Percentiles rank a stretch among this genome's conserved stretches.
phyloP scores from a whole-genome alignment of 2,797 vertebrate species.

The Hippocampus kuda region DNA sequence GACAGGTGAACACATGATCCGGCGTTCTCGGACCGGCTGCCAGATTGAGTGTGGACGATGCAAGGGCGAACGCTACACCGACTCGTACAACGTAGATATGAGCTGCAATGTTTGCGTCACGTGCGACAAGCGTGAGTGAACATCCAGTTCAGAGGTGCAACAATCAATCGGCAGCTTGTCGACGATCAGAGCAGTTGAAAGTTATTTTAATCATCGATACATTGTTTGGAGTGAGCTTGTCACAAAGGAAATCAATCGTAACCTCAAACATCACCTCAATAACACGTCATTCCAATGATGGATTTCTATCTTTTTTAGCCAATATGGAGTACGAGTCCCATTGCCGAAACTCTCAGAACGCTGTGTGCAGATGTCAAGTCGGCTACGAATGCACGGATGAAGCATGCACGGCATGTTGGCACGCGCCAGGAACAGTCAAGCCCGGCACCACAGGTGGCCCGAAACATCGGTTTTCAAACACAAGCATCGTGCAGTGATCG shows the following conservation, averaged over 20 bases:
- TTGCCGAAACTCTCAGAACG: conserved; percentile 27
- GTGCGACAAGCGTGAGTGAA: conserved; percentile 51
- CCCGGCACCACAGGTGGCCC: conserved; percentile 26
- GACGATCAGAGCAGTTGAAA: no score
- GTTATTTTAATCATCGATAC: no score
- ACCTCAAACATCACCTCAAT: neutral
- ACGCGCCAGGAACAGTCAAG: neutral
- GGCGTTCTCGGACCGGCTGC: fast-evolving
- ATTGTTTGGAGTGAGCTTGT: no score
- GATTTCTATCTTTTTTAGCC: conserved; percentile 16
- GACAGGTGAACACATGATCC: conserved; percentile 20
- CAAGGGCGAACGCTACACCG: fast-evolving
- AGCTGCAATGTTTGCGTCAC: conserved; percentile 10
- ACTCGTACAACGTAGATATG: neutral
- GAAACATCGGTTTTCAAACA: neutral
- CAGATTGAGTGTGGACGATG: conserved; percentile 9
- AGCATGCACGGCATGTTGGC: conserved; percentile 35
- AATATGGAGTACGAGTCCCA: conserved; percentile 25
- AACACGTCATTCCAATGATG: neutral
- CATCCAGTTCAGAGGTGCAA: neutral
- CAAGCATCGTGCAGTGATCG: neutral
- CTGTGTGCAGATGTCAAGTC: conserved; percentile 49
- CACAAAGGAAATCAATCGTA: no score
- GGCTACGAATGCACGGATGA: conserved; percentile 44
- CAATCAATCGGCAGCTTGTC: no score